Evolutionary conservation across 2,888 invertebrate genomes (phyloP).

Genomic region (Mythimna vitellina): DNA sequence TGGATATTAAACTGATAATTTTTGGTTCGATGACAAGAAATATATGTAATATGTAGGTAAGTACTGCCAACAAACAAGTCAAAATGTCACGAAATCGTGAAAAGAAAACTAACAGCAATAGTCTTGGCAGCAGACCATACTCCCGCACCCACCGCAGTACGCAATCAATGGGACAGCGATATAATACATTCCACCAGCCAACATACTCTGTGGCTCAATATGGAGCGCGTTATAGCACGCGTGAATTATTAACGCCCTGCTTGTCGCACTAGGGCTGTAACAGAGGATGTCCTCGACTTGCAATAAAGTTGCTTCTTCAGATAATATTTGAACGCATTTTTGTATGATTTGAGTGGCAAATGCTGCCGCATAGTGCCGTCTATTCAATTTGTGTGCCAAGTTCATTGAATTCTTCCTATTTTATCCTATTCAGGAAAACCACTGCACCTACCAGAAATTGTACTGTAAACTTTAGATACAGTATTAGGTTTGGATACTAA

Average conservation of each 20-base stretch:
- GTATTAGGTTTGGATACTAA: too few relatives aligned
- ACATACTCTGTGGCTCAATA: conserved; percentile 33
- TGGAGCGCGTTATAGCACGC: conserved; percentile 42
- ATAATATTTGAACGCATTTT: too few relatives aligned
- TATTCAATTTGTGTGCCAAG: background rate
- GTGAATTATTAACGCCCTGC: conserved; percentile 43
- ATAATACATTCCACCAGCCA: conserved; percentile 16
- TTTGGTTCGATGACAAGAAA: background rate
- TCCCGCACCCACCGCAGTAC: background rate
- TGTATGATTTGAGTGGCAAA: too few relatives aligned
- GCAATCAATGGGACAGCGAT: conserved; percentile 23
- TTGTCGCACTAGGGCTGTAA: conserved; percentile 20
- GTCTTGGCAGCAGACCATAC: conserved; percentile 13
- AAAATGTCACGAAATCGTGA: background rate
- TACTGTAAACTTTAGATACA: background rate
- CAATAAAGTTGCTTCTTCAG: background rate
- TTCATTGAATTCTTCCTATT: background rate
- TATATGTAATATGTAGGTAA: background rate
- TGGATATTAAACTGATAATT: too few relatives aligned
- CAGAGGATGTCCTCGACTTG: too few relatives aligned
- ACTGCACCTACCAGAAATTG: background rate
- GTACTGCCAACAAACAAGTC: background rate
- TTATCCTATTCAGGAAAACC: background rate
- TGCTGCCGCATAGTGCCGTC: too few relatives aligned
- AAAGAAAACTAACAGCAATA: background rate